Percentiles rank a stretch among this genome's conserved stretches.
These are phyloP conservation scores for Pantelozetes paolii DNA, from an alignment of 2,888 invertebrate genomes.

Conservation along the genomic window DNA sequence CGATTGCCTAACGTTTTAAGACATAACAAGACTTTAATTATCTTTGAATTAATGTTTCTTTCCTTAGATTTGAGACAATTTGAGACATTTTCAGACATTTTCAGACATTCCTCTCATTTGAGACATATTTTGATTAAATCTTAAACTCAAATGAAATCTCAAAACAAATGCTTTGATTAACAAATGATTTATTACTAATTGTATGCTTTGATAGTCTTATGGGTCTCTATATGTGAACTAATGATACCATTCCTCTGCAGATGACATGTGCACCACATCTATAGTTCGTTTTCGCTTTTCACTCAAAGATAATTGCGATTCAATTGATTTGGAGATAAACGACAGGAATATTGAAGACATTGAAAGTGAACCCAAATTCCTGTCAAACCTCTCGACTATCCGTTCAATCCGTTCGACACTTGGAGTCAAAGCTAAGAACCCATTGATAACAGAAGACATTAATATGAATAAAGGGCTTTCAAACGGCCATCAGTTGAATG, in stretches of 20 bases:
- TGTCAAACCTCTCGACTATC: neutral
- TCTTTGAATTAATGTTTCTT: too few species aligned
- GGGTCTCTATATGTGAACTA: neutral
- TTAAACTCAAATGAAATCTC: too few species aligned
- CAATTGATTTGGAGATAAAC: neutral
- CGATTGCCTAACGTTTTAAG: too few species aligned
- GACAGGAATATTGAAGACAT: neutral
- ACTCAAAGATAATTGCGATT: conserved; percentile 28
- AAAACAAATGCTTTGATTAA: too few species aligned
- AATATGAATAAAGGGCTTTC: conserved; percentile 41
- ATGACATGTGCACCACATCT: conserved; percentile 37
- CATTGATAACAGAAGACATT: conserved; percentile 8
- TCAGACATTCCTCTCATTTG: too few species aligned
- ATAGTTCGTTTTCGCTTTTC: conserved; percentile 37
- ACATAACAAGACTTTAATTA: too few species aligned
- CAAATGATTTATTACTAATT: too few species aligned
- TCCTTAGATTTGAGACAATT: too few species aligned
- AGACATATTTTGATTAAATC: too few species aligned
- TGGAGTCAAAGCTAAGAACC: conserved; percentile 14
- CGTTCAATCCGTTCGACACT: conserved; percentile 12
- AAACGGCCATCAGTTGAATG: conserved; percentile 39
- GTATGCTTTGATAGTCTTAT: too few species aligned
- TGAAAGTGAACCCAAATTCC: conserved; percentile 10
- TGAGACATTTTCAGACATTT: too few species aligned
- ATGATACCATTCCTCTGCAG: neutral